Base-by-base conservation (phyloP, 2,113 vertebrate species). In the Oxygymnocypris stewartii region DNA sequence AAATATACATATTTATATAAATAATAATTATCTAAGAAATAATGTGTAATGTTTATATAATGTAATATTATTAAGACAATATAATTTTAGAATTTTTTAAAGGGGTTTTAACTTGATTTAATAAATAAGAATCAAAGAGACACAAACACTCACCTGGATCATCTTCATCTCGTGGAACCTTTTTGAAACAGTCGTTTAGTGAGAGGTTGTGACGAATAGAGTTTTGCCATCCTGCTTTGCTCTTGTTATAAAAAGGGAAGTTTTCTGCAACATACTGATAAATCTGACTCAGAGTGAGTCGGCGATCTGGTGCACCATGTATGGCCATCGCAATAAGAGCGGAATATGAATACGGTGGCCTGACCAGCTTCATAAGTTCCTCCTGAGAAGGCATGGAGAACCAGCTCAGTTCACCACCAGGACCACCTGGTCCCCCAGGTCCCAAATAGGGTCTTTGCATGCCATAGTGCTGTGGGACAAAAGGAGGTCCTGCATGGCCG, bases 281-380 rank as follows among this genome's bases (percentile, higher is more conserved):
- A 93, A 99, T 99, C 92, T 99, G 98, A 90, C 98, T 99, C 61
- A 99, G 94, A 0, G 98, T 99, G 90, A 99, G 94, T 78, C 98
- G 96, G 87, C 96, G 96, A 13, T 99, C 98, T 0, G 96, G 97
- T 0, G 98, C 97, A 25, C 98, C 97, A 1, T 99, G 98, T 90
- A 99, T 99, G 83, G 98, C 98, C 98, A 99, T 99, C 89, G 98
- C 98, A 3, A 99, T 99, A 51, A 99, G 96, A 2, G 98, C 98
- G 0, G 98, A 99, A 91, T 99, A 99, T 67, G 98, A 99, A 74
- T 99, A 99, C 0, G 98, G 98, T 0, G 98, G 98, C 79, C 98
- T 94, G 82, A 99, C 98, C 91, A 99, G 88, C 92, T 99, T 99
- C 97, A 99, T 99, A 79, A 99, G 94, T 92, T 99, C 98, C 92